Conservation (phyloP, 2,888 invertebrate species). For the Cataglyphis rosenhaueri region DNA sequence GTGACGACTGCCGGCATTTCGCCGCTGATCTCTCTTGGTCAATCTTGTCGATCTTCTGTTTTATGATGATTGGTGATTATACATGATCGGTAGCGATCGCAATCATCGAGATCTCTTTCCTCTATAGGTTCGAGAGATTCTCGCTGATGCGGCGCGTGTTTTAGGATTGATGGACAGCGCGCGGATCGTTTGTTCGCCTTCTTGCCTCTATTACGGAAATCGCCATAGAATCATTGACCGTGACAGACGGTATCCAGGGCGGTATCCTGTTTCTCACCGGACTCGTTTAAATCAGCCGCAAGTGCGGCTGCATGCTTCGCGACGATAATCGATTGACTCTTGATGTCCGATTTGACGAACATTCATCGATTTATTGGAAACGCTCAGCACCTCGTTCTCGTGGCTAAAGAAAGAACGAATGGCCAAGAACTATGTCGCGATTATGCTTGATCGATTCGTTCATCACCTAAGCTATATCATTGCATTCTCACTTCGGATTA, state of each 20-base stretch:
- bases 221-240: constrained; percentile 71
- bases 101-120: constrained; percentile 50
- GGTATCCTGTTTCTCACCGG: constrained; percentile 69
- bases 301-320: constrained; percentile 54
- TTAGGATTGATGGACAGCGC: constrained; percentile 60
- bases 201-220: constrained; percentile 67
- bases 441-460: constrained; percentile 32
- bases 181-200: constrained; percentile 65
- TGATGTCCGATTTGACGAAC: constrained; percentile 53
- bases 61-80: constrained; percentile 42
- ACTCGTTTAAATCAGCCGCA: constrained; percentile 64
- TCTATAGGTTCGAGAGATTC: constrained; percentile 14
- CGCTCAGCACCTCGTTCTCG: constrained; percentile 43
- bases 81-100: constrained; percentile 30
- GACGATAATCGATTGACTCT: constrained; percentile 67
- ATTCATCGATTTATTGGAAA: constrained; percentile 51
- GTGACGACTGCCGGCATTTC: constrained; percentile 13
- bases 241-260: constrained; percentile 69
- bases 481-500: constrained; percentile 6
- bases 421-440: not conserved
- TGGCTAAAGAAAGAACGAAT: constrained; percentile 3
- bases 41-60: constrained; percentile 40
- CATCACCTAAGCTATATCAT: constrained; percentile 25
- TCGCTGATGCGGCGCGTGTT: constrained; percentile 56
- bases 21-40: not conserved